These are phyloP conservation scores for Argyresthia albistria DNA, from an alignment of 2,888 invertebrate genomes.

Conservation along the genomic window DNA sequence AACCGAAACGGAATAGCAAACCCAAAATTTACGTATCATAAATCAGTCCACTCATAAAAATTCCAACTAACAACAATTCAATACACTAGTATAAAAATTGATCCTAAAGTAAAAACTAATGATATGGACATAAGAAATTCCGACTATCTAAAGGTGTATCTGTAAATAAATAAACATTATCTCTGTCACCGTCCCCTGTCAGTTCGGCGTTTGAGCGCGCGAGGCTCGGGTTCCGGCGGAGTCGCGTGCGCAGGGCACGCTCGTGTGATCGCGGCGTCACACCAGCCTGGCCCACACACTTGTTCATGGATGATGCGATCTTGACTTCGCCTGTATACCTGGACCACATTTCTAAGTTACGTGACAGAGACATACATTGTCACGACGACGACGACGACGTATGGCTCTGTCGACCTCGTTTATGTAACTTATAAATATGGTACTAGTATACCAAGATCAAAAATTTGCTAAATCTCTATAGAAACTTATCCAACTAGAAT, in stretches of 20 bases:
- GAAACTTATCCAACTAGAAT: slow-evolving; percentile 51
- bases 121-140: slow-evolving; percentile 68
- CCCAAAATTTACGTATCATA: slow-evolving; percentile 11
- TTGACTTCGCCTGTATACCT: slow-evolving; percentile 18
- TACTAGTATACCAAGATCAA: slow-evolving; percentile 32
- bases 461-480: slow-evolving; percentile 50
- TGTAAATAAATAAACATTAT: not conserved
- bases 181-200: too few species aligned
- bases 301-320: too few species aligned
- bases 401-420: too few species aligned
- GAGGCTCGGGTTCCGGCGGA: not conserved
- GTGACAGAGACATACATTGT: too few species aligned
- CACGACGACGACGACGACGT: too few species aligned
- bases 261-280: not conserved
- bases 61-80: slow-evolving; percentile 40
- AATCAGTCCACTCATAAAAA: slow-evolving; percentile 39
- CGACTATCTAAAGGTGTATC: slow-evolving; percentile 53
- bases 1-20: slow-evolving; percentile 49
- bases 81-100: slow-evolving; percentile 37
- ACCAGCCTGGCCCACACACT: not conserved
- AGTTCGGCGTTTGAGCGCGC: not conserved
- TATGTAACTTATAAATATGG: slow-evolving; percentile 15
- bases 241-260: not conserved
- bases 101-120: slow-evolving; percentile 69
- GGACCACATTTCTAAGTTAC: too few species aligned